Evolutionary conservation across 2,888 invertebrate species (phyloP), one percentile per base, ranked within the genome.

Genomic region (Tinea pellionella): DNA sequence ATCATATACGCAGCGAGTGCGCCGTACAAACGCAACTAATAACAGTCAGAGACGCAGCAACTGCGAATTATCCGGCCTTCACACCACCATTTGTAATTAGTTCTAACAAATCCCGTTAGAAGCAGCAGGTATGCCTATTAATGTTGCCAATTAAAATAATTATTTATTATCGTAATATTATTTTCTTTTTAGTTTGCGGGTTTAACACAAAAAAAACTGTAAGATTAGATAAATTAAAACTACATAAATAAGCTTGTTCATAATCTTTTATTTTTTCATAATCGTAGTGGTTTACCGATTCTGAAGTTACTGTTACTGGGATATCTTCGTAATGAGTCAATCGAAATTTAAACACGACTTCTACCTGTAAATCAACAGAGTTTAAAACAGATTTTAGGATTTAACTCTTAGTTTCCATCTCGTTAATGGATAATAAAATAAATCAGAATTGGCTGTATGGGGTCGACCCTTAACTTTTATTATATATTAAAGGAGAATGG

Each of bases 321-420:
- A 79, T 68, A 59, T 73, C 74, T 65, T 76, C 69, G 24, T 63
- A 68, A 9, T 75, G 59, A n/a, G 74, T 68, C n/a, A 68, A 66
- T 63, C 77, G 77, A 61, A 74, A 75, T 1, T 67, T 62, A 62
- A 78, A 78, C 57, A 69, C 64, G 6, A 77, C 64, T 65, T 73
- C 68, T 19, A 79, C 62, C 80, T 80, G 71, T 63, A 71, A 75
- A 32, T n/a, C n/a, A n/a, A n/a, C n/a, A n/a, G n/a, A n/a, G n/a
- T n/a, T n/a, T n/a, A n/a, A n/a, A n/a, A n/a, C n/a, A n/a, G n/a
- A n/a, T n/a, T n/a, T n/a, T n/a, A n/a, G n/a, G n/a, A n/a, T n/a
- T n/a, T n/a, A n/a, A n/a, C 24, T 24, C 24, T 24, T 56, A 15
- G 6, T 24, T 24, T 24, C 6, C 2, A 24, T 3, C 9, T 56